Base-by-base conservation (phyloP, 92 coral and sea anemone species). In the Palythoa grandis region DNA sequence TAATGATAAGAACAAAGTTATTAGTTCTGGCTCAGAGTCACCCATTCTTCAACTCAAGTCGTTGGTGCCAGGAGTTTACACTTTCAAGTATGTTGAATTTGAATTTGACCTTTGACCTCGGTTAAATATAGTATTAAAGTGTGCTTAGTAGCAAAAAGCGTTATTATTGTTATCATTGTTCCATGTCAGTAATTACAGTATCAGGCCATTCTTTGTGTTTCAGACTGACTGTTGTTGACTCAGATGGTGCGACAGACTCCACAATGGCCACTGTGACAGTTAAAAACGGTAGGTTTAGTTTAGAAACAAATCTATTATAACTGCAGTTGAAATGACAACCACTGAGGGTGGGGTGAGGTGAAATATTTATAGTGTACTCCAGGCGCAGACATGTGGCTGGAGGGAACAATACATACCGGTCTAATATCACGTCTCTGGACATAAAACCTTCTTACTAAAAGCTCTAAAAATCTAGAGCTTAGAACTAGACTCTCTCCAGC, bases 21-120 rank as follows among this genome's bases (percentile, higher is more conserved):
- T 96, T 20, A 94, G 95, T 24, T 91, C 96, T n/a, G 99, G 98
- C 50, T 92, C 86, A 5, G 99, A 94, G 73, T 91, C 99, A 0
- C 97, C 99, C 72, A 92, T 96, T n/a, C 91, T 96, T 35, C 99
- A 96, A 54, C 97, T 96, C 66, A 96, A 96, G 86, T 94, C 99
- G n/a, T 92, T 96, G 61, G 94, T 93, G 7, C 99, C 99, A 54
- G 99, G 99, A 38, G 94, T 96, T 20, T 96, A 94, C 87, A 96
- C 99, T 8, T 96, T 95, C 90, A 96, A 96, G 99, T 96, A 89
- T 12, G 97, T 72, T 2, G 0, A 47, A 47, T 52, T 63, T 63
- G 11, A 3, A 16, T 58, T 54, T 54, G 12, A 11, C 2, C 60
- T 54, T 54, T 4, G 15, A 11, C 2, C 12, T 54, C 12, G 15